Percentiles rank a stretch among this genome's conserved stretches.
These are phyloP conservation scores for Champsocephalus gunnari DNA, from an alignment of 2,797 vertebrate species.

Conservation along the genomic window DNA sequence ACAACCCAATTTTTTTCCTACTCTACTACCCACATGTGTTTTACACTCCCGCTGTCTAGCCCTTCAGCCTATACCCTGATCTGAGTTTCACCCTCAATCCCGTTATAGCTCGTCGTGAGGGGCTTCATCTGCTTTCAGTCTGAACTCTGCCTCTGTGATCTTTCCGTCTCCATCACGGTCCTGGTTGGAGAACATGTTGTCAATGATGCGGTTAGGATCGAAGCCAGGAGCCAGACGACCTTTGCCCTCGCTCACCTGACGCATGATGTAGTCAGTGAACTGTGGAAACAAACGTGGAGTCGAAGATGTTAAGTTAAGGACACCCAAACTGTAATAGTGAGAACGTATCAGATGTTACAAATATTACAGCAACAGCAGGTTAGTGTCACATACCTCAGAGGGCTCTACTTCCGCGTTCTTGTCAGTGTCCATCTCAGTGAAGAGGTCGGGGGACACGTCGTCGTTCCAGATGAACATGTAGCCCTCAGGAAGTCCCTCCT, in stretches of 20 bases:
- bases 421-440: conserved; percentile 94
- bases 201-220: conserved; percentile 91
- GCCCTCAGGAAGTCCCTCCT: conserved; percentile 95
- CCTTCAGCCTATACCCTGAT: conserved; percentile 43
- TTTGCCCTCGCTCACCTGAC: conserved; percentile 92
- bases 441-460: conserved; percentile 93
- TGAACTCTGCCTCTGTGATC: conserved; percentile 93
- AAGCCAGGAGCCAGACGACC: conserved; percentile 97
- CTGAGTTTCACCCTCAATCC: conserved; percentile 37
- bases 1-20: conserved; percentile 16
- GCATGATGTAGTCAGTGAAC: conserved; percentile 95
- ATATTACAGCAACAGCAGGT: background rate
- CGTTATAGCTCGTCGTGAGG: conserved; percentile 94
- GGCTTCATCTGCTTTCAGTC: conserved; percentile 93
- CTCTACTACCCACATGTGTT: conserved; percentile 29
- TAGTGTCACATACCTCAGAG: conserved; percentile 87
- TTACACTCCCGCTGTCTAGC: conserved; percentile 24
- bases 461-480: conserved; percentile 99
- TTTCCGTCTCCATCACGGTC: conserved; percentile 94
- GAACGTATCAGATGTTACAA: background rate
- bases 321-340: accelerated
- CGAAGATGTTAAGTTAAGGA: background rate
- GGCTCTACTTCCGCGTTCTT: conserved; percentile 86
- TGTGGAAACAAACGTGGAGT: conserved; percentile 59
- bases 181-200: conserved; percentile 98